phyloP scores from a whole-genome alignment of 2,888 invertebrate species.

The Graphium colonna region DNA sequence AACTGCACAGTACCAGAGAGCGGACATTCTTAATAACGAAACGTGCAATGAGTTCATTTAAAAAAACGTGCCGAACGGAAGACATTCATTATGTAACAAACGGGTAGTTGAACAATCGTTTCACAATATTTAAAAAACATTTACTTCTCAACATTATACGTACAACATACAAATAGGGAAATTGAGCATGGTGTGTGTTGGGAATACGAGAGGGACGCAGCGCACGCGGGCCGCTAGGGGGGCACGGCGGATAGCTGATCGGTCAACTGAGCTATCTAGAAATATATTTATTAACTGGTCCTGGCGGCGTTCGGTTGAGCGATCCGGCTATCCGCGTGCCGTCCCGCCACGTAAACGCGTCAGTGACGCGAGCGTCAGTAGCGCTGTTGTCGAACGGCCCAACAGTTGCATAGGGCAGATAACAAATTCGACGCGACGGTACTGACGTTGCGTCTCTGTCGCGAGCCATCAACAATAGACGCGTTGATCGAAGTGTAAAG shows the following conservation, averaged over 20 bases:
- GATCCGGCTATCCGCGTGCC: constrained; percentile 10
- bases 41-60: constrained; percentile 66
- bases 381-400: no score
- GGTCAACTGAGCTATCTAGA: constrained; percentile 17
- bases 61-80: constrained; percentile 79
- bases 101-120: constrained; percentile 80
- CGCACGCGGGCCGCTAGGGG: constrained; percentile 25
- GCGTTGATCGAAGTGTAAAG: no score
- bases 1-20: constrained; percentile 39
- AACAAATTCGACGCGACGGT: no score
- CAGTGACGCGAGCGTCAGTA: no score
- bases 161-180: constrained; percentile 73
- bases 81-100: constrained; percentile 91
- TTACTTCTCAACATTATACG: constrained; percentile 65
- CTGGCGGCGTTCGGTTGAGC: constrained; percentile 12
- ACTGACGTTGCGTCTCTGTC: no score
- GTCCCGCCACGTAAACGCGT: neutral
- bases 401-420: no score
- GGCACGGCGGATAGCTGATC: constrained; percentile 24
- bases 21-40: constrained; percentile 56
- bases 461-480: no score
- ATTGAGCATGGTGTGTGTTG: constrained; percentile 73
- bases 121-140: constrained; percentile 60
- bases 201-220: constrained; percentile 53
- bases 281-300: constrained; percentile 22